phyloP scores from a whole-genome alignment of 2,113 vertebrate genomes.

The Trogon surrucura region DNA sequence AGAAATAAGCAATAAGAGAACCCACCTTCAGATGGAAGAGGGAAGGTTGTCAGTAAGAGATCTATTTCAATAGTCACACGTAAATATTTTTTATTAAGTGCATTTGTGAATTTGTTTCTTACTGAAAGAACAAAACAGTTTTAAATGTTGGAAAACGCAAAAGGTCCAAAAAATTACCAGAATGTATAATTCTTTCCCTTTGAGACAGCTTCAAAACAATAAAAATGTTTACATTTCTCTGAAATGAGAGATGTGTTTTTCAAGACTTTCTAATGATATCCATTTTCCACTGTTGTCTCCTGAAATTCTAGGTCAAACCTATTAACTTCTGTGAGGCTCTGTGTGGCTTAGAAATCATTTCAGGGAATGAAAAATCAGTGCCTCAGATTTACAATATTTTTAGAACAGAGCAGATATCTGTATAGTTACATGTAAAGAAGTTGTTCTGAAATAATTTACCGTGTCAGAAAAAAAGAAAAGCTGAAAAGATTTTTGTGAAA shows the following conservation, averaged over 20 bases:
- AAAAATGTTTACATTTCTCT: conserved; percentile 28
- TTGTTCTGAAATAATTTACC: neutral
- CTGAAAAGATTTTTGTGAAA: neutral
- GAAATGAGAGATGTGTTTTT: conserved; percentile 25
- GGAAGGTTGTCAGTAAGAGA: neutral
- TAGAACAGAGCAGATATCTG: neutral
- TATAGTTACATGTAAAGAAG: neutral
- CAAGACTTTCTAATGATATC: conserved; percentile 1
- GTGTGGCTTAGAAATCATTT: conserved; percentile 1
- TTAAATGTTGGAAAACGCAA: neutral
- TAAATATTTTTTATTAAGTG: neutral
- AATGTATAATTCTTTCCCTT: neutral
- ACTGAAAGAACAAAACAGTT: neutral
- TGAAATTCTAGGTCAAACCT: conserved; percentile 52
- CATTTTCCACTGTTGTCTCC: conserved; percentile 26
- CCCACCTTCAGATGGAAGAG: neutral
- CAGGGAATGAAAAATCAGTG: conserved; percentile 8
- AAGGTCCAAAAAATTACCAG: neutral
- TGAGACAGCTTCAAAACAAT: neutral
- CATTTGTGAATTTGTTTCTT: neutral
- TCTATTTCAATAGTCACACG: neutral
- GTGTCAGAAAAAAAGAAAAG: neutral
- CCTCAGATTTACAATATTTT: neutral
- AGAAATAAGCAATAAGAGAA: neutral
- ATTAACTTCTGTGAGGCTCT: conserved; percentile 40